Evolutionary conservation across 2,888 invertebrate species (phyloP).

Genomic region (Melinaea menophilus): DNA sequence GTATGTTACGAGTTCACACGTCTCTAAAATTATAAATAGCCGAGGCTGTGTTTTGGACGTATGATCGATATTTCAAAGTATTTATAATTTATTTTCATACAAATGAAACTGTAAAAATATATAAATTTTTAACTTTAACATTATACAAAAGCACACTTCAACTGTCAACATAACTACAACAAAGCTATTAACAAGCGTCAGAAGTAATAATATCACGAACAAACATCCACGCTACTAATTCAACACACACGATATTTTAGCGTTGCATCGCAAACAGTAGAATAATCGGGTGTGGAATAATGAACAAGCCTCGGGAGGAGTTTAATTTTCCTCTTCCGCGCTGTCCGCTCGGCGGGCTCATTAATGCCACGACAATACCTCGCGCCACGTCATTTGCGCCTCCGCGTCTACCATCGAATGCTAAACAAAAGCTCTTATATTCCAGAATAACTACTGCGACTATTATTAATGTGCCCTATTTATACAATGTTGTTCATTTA

Average conservation of each 20-base stretch:
- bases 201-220: conserved; percentile 11
- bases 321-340: conserved; percentile 78
- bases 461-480: conserved; percentile 3
- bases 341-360: conserved; percentile 64
- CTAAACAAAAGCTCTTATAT: conserved; percentile 45
- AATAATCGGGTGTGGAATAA: conserved; percentile 70
- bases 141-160: no score
- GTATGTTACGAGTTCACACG: neutral
- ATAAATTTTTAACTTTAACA: neutral
- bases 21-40: neutral
- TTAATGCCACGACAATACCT: conserved; percentile 71
- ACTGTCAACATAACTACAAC: neutral
- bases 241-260: conserved; percentile 44
- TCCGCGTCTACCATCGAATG: conserved; percentile 39
- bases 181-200: neutral
- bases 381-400: conserved; percentile 66
- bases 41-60: neutral
- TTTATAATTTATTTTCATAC: no score
- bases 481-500: conserved; percentile 7
- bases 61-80: neutral
- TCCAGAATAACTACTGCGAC: conserved; percentile 14
- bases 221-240: conserved; percentile 16
- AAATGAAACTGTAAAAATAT: neutral
- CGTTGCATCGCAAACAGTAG: conserved; percentile 56
- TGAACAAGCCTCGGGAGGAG: conserved; percentile 71